Base-by-base conservation (phyloP, 2,113 vertebrate species). In the Clarias macrocephalus region DNA sequence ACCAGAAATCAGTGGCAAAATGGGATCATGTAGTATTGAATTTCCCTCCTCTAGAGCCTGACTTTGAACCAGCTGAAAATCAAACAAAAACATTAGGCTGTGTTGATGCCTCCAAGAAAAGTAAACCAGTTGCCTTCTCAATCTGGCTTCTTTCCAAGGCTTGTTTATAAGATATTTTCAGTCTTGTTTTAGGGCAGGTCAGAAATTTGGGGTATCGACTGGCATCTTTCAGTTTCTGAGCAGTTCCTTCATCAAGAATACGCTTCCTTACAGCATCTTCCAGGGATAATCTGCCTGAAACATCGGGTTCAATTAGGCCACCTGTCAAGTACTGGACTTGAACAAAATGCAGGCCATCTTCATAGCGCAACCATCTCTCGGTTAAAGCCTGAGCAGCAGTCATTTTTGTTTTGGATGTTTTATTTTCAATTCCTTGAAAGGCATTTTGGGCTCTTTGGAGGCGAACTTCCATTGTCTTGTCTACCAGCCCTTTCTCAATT, bases 101-200 rank as follows among this genome's bases (percentile, higher is more conserved):
- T 1, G 97, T 96, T 0, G 97, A 96, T 0, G 98, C 98, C 86
- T 99, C 98, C 25, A 99, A 94, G 83, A 99, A 94, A 79, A 97
- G 94, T 84, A 99, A 92, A 60, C 97, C 96, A 0, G 96, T 96
- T 16, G 97, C 98, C 1, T 99, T 97, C 90, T 99, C 98, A 0
- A 95, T 91, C 98, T 99, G 99, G 94, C 98, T 99, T 75, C 97
- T 96, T 37, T 99, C 98, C 95, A 99, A 96, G 0, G 98, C 98
- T 0, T 99, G 98, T 92, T 98, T 99, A 94, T 99, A 99, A 82
- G 98, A 99, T 91, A 99, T 99, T 92, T 99, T 99, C 6, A 99
- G 96, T 92, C 99, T 99, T 90, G 98, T 99, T 94, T 99, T 99
- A 82, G 98, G 98, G 90, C 98, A 99, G 80, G 97, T 99, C 91